These are phyloP conservation scores for Lasioglossum albipes DNA, from an alignment of 1,140 invertebrate species.

Conservation along the genomic window DNA sequence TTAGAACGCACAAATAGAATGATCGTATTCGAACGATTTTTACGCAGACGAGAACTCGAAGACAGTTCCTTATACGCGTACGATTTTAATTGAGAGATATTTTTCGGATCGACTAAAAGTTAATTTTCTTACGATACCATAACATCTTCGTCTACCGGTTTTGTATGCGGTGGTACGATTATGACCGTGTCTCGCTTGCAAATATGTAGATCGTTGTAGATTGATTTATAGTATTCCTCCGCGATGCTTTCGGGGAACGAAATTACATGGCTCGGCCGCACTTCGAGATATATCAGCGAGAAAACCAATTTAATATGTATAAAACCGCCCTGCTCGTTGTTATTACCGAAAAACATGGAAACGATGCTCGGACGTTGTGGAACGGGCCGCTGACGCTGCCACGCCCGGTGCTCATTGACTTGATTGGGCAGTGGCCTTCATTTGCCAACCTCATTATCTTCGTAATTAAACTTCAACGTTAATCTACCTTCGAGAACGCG, in stretches of 20 bases:
- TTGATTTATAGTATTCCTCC: conserved; percentile 19
- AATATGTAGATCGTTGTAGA: conserved; percentile 15
- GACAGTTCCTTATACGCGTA: no score
- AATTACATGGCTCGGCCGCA: not conserved
- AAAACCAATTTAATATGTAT: conserved; percentile 20
- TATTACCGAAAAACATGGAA: not conserved
- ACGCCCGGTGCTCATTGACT: not conserved
- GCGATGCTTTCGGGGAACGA: not conserved
- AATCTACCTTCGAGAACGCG: conserved; percentile 3
- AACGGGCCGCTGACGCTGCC: not conserved
- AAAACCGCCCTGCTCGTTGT: not conserved
- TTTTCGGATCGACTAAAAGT: no score
- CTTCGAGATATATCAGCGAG: not conserved
- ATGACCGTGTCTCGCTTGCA: no score
- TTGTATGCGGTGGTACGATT: no score
- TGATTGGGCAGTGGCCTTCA: conserved; percentile 11
- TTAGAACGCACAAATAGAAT: no score
- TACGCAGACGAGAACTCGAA: no score
- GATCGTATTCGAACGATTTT: no score
- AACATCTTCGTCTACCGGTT: no score
- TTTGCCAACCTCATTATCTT: conserved; percentile 20
- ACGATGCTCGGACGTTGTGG: not conserved
- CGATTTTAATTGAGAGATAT: no score
- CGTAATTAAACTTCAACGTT: conserved; percentile 19
- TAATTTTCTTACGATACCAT: no score